phyloP scores from a whole-genome alignment of 2,797 vertebrate genomes.

The Chanos chanos region DNA sequence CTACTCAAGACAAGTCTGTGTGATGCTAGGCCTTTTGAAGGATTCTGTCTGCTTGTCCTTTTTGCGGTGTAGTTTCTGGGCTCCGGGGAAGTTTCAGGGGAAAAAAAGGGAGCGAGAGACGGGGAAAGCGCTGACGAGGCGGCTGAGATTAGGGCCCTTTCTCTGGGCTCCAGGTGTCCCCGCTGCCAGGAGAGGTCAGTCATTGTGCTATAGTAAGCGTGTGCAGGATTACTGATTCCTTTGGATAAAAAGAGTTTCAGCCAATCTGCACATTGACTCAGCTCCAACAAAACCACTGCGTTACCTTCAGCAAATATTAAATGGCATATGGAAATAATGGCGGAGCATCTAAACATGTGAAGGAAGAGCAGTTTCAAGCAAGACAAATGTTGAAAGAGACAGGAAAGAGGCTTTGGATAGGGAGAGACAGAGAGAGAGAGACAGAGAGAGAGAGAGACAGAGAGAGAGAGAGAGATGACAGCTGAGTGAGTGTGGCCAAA shows the following conservation, averaged over 20 bases:
- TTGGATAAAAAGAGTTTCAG: constrained; percentile 10
- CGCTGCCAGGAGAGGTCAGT: constrained; percentile 50
- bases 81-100: constrained; percentile 35
- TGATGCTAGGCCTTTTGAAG: constrained; percentile 40
- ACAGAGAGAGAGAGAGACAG: background rate
- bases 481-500: constrained; percentile 35
- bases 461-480: constrained; percentile 25
- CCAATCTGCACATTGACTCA: background rate
- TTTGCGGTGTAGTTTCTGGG: constrained; percentile 47
- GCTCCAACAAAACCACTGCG: no score
- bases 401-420: constrained; percentile 14
- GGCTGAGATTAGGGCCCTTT: constrained; percentile 55
- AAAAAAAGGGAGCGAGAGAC: no score
- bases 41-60: constrained; percentile 60
- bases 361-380: constrained; percentile 10
- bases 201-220: constrained; percentile 62
- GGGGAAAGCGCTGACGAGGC: constrained; percentile 60
- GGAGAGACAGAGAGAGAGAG: constrained; percentile 1
- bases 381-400: background rate
- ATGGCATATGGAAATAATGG: no score
- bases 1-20: constrained; percentile 2
- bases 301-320: no score
- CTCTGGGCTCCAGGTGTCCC: constrained; percentile 46
- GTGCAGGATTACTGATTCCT: constrained; percentile 54
- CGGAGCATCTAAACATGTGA: no score